Evolutionary conservation across 2,797 vertebrate genomes (phyloP).

Genomic region (Parauchenoglanis ngamensis): DNA sequence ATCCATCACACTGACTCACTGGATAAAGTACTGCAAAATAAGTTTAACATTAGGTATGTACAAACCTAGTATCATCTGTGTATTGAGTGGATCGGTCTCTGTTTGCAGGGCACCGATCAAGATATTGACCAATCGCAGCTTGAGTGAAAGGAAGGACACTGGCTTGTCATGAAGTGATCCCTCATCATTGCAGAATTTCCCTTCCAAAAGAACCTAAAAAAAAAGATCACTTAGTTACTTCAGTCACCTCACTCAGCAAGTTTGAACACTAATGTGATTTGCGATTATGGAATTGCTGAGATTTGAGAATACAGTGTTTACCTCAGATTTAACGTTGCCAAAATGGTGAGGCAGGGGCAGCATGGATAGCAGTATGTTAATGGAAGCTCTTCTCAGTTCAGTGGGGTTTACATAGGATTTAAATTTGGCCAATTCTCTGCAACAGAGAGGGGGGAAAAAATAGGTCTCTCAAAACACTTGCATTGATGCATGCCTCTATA

Average conservation of each 20-base stretch:
- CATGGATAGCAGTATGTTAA: constrained; percentile 87
- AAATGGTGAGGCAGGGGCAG: constrained; percentile 90
- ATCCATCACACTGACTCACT: background rate
- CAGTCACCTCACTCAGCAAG: background rate
- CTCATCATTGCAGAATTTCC: constrained; percentile 88
- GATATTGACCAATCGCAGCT: constrained; percentile 86
- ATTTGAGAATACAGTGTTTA: constrained; percentile 57
- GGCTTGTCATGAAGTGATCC: constrained; percentile 81
- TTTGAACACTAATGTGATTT: background rate
- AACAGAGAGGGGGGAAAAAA: constrained; percentile 27
- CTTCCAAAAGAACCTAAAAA: constrained; percentile 84
- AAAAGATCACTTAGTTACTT: background rate
- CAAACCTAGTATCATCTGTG: constrained; percentile 89
- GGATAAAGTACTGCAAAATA: background rate
- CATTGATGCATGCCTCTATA: background rate
- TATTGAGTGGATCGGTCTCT: constrained; percentile 88
- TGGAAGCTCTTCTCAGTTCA: constrained; percentile 88
- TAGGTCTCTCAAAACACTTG: background rate
- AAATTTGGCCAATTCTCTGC: constrained; percentile 88
- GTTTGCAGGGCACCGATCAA: constrained; percentile 90
- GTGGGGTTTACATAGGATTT: constrained; percentile 87
- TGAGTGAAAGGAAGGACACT: constrained; percentile 86
- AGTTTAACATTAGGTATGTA: background rate
- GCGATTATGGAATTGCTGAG: background rate
- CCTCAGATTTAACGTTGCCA: constrained; percentile 85